Evolutionary conservation across 2,797 vertebrate genomes (phyloP), one percentile per base, ranked within the genome.

Genomic region (Phoeniculus purpureus): DNA sequence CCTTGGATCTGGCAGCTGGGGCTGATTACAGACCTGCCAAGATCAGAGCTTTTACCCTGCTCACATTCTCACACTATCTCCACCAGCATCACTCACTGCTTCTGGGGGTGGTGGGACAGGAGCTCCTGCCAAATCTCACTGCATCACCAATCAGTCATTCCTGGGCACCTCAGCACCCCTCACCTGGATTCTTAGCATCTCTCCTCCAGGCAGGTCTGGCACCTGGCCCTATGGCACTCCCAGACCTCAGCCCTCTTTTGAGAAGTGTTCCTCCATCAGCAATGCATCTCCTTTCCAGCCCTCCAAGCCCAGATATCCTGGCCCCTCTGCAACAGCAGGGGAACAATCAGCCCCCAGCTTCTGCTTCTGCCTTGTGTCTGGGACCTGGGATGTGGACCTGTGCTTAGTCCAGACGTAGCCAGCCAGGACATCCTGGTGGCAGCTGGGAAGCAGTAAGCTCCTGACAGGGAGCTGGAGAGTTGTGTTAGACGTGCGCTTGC

Each of bases 271-370:
- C 48, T 15, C 51, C 37, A 8, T 4, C 67, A 58, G 50, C 2
- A 1, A 4, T 3, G 3, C 11, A 62, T 59, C 70, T 40, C 12
- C 48, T 22, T 15, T 2, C 56, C 76, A 75, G 29, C 32, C 5
- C 47, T 23, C 16, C 1, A 4, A 23, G 31, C 20, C 47, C 3
- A 0, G 3, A 4, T 32, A 20, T 9, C 60, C 34, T 45, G 15
- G 17, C 4, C 21, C 3, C 1, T 0, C 16, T 15, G 54, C 43
- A 21, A 48, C 22, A 55, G 37, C 52, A 17, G 1, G 0, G 9
- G 0, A 55, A 43, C 1, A 4, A 29, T 52, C 21, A 47, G 31
- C 48, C 32, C 37, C 43, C n/a, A 12, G 40, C 60, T 22, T 26
- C 48, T 22, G 54, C 78, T 37, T 4, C 54, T 18, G 9, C 4